Base-by-base conservation (phyloP, 2,113 vertebrate genomes). In the Clinocottus analis region DNA sequence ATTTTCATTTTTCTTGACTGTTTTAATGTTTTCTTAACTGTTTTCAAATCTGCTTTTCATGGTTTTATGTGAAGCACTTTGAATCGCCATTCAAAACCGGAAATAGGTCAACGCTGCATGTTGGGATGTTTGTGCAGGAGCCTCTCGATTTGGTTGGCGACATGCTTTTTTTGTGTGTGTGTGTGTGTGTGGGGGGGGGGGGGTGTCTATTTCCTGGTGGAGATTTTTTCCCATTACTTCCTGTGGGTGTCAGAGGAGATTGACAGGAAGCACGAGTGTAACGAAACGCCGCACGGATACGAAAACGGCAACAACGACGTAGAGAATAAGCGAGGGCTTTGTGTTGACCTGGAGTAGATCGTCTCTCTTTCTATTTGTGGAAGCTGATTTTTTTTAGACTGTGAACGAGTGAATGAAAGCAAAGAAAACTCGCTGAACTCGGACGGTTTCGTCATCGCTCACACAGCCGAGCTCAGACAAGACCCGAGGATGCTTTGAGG, bases 221-320 rank as follows among this genome's bases (percentile, higher is more conserved):
- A 70, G 56, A 63, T 41, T 72, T 39, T 63, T 70, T n/a, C n/a
- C 9, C 19, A 64, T 72, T 58, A 67, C 45, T 69, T 75, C 69
- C 64, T 47, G 59, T 31, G 49, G 72, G 66, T 47, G 47, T 75
- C 37, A 31, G n/a, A n/a, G 64, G 47, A 65, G 60, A 71, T 65
- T 65, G 60, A 51, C 60, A 59, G 80, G 51, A 82, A 60, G 60
- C 10, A 17, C 4, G 43, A 45, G 43, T 17, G 43, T 17, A 45
- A 17, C 43, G 16, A 9, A 70, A 7, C 3, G 60, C 31, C 21
- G 33, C 19, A 3, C 27, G 51, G 49, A 70, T 75, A 70, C 33
- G 17, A 59, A 75, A 75, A 64, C n/a, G 39, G 33, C 37, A 60
- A 55, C 55, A 45, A 45, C 23, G 41, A 51, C 37, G n/a, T 2